phyloP scores from a whole-genome alignment of 1,140 invertebrate genomes.

The Zaprionus capensis region DNA sequence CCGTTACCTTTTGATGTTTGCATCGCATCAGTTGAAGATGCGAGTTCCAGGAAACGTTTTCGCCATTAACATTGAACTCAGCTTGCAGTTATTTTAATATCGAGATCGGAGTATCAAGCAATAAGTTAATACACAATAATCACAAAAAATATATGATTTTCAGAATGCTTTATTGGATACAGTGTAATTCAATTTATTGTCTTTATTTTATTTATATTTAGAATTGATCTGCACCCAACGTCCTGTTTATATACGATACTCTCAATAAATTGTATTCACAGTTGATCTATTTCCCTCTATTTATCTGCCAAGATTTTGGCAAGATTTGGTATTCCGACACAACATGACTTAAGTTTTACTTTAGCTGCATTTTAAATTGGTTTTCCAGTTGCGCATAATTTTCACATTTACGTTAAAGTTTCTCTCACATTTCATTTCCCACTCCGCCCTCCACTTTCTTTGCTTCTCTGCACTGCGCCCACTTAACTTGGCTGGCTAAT shows the following conservation, averaged over 20 bases:
- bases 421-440: slow-evolving; percentile 12
- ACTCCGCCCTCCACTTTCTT: background rate
- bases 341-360: slow-evolving; percentile 20
- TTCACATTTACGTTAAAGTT: slow-evolving; percentile 72
- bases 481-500: slow-evolving; percentile 56
- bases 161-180: too few species aligned
- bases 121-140: too few species aligned
- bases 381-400: slow-evolving; percentile 74
- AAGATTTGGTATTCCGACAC: slow-evolving; percentile 1
- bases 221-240: too few species aligned
- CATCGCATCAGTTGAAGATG: background rate
- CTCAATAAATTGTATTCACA: too few species aligned
- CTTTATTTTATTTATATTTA: too few species aligned
- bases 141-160: too few species aligned
- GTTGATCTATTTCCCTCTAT: background rate
- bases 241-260: too few species aligned
- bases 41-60: slow-evolving; percentile 2
- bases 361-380: slow-evolving; percentile 67
- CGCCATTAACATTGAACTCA: too few species aligned
- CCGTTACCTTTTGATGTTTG: slow-evolving; percentile 31
- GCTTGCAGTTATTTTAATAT: too few species aligned
- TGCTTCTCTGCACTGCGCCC: slow-evolving; percentile 21
- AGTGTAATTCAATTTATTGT: too few species aligned
- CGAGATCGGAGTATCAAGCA: too few species aligned
- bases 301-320: background rate